These are phyloP conservation scores for Ciconia nigra DNA, from an alignment of 2,797 vertebrate genomes.

Conservation along the genomic window DNA sequence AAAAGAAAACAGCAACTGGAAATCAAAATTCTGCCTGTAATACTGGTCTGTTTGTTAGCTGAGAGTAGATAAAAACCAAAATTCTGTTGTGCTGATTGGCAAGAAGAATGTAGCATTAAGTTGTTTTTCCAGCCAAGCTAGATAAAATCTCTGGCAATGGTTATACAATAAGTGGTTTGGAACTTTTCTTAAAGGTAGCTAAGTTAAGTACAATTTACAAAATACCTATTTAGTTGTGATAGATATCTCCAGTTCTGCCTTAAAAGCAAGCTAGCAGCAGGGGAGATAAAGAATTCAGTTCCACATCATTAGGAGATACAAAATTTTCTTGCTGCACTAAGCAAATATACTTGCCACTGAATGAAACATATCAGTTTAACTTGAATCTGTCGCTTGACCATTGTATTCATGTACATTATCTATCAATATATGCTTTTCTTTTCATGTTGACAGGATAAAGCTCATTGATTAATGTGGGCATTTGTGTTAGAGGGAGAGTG, in stretches of 20 bases:
- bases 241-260: conserved; percentile 27
- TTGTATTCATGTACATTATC: background rate
- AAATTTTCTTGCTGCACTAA: background rate
- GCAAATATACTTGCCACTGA: conserved; percentile 7
- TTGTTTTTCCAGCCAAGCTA: conserved; percentile 30
- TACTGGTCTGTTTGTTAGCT: background rate
- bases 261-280: conserved; percentile 14
- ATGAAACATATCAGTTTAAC: background rate
- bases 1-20: background rate
- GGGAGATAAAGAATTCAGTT: conserved; percentile 33
- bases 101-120: conserved; percentile 36
- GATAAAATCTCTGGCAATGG: conserved; percentile 29
- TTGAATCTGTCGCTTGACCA: background rate
- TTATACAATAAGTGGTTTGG: background rate
- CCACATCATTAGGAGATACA: background rate
- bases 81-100: conserved; percentile 16
- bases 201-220: conserved; percentile 9
- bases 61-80: background rate
- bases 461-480: background rate
- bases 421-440: background rate
- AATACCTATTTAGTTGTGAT: conserved; percentile 40
- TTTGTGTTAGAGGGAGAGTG: background rate
- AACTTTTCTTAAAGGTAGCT: conserved; percentile 39
- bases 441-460: background rate
- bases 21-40: background rate